Percentiles rank a stretch among this genome's conserved stretches.
Conservation (phyloP, 2,888 invertebrate genomes). For the Sphaerophoria rueppellii region DNA sequence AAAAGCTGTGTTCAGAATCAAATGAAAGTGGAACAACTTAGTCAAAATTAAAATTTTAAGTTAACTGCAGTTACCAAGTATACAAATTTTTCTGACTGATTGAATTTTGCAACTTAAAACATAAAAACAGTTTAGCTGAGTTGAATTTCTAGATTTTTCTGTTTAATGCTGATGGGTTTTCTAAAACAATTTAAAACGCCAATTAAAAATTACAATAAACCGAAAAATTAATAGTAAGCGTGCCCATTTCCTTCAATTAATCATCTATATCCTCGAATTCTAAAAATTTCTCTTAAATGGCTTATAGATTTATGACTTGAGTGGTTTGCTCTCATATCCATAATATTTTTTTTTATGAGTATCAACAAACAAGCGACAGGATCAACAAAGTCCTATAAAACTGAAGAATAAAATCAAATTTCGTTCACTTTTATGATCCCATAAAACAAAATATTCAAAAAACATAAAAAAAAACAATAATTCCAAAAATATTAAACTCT, state of each 20-base stretch:
- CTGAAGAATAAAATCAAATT: constrained; percentile 3
- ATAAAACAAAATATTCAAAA: constrained; percentile 17
- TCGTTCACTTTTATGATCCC: constrained; percentile 6
- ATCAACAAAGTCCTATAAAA: constrained; percentile 22
- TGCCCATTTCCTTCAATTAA: background rate
- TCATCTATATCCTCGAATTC: background rate
- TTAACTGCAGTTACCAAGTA: no score
- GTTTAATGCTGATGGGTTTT: background rate
- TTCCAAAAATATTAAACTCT: constrained; percentile 14
- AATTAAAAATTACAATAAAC: background rate
- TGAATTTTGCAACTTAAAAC: no score
- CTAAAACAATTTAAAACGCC: background rate
- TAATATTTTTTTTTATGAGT: constrained; percentile 6
- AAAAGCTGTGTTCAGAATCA: no score
- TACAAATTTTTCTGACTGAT: no score
- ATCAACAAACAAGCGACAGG: constrained; percentile 9
- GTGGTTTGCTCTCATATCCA: constrained; percentile 5
- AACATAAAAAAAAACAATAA: constrained; percentile 13
- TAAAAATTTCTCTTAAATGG: constrained; percentile 5
- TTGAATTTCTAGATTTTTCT: background rate
- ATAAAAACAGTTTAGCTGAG: no score
- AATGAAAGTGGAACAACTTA: no score
- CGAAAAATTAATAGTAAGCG: background rate
- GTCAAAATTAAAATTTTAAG: no score
- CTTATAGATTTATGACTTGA: constrained; percentile 30